Evolutionary conservation across 2,113 vertebrate genomes (phyloP).

Genomic region (Typhlomys cinereus): DNA sequence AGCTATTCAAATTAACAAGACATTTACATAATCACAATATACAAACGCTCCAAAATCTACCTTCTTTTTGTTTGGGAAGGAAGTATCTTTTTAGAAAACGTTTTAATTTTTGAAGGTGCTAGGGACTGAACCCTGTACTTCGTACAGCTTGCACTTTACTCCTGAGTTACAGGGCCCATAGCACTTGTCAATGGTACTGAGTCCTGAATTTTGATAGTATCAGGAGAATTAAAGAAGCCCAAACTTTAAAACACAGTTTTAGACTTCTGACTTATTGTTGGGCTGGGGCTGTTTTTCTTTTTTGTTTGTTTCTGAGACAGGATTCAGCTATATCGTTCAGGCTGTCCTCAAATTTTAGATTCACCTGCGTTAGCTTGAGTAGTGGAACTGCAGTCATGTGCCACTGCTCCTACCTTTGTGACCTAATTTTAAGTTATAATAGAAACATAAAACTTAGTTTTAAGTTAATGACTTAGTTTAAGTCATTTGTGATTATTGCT

Average conservation of each 20-base stretch:
- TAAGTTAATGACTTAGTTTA: too few relatives aligned
- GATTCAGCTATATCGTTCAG: not conserved
- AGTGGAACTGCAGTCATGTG: not conserved
- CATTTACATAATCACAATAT: slow-evolving; percentile 24
- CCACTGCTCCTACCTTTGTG: not conserved
- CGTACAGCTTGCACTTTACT: not conserved
- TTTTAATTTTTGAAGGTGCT: not conserved
- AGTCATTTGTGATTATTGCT: slow-evolving; percentile 42
- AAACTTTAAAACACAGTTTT: too few relatives aligned
- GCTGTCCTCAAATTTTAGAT: not conserved
- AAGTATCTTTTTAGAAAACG: slow-evolving; percentile 47
- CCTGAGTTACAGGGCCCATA: not conserved
- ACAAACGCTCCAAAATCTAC: slow-evolving; percentile 44
- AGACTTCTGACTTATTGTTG: too few relatives aligned
- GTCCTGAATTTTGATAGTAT: too few relatives aligned
- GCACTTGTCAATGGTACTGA: too few relatives aligned
- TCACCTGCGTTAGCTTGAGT: not conserved
- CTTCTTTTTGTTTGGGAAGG: slow-evolving; percentile 42
- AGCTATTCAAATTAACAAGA: slow-evolving; percentile 16
- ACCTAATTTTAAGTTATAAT: slow-evolving; percentile 13
- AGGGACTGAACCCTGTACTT: not conserved
- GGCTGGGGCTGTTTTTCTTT: not conserved
- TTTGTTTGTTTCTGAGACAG: not conserved
- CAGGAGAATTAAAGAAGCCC: too few relatives aligned
- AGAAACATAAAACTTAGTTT: not conserved